Conservation (phyloP, 1,140 invertebrate genomes). For the Probaryconus sp. region DNA sequence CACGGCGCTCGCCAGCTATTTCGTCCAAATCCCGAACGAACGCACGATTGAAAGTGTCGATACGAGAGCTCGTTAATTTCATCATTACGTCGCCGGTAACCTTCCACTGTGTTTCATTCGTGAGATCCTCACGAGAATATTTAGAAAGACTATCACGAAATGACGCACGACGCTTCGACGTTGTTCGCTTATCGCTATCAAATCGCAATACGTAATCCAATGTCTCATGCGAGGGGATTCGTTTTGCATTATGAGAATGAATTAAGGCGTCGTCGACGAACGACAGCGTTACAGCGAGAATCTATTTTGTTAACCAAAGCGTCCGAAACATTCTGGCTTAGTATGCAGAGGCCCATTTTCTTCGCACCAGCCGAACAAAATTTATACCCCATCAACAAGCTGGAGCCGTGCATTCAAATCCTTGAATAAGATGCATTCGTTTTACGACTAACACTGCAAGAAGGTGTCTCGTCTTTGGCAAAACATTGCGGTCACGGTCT, state of each 20-base stretch:
- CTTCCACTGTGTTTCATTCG: slow-evolving; percentile 34
- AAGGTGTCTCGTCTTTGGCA: slow-evolving; percentile 40
- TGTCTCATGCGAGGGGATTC: slow-evolving; percentile 35
- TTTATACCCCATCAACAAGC: slow-evolving; percentile 73
- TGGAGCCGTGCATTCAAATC: slow-evolving; percentile 70
- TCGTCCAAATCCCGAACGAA: slow-evolving; percentile 13
- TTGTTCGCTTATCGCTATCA: slow-evolving; percentile 54
- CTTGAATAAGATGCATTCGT: slow-evolving; percentile 69
- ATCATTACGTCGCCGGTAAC: slow-evolving; percentile 32
- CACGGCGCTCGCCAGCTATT: slow-evolving; percentile 18
- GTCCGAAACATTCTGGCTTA: slow-evolving; percentile 64
- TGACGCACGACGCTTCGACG: slow-evolving; percentile 31
- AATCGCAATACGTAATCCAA: slow-evolving; percentile 62
- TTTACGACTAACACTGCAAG: slow-evolving; percentile 65
- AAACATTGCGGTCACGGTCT: slow-evolving; percentile 49
- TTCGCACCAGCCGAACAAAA: slow-evolving; percentile 69
- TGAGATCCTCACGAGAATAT: slow-evolving; percentile 43
- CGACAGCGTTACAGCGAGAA: slow-evolving; percentile 27
- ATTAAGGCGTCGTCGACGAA: slow-evolving; percentile 40
- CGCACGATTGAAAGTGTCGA: slow-evolving; percentile 35
- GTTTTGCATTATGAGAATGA: slow-evolving; percentile 54
- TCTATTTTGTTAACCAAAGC: slow-evolving; percentile 74
- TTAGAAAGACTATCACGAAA: slow-evolving; percentile 58
- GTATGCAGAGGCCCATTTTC: slow-evolving; percentile 70
- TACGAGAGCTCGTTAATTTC: slow-evolving; percentile 39